These are phyloP conservation scores for Rallus crepitans DNA, from an alignment of 2,797 vertebrate genomes.

Conservation along the genomic window DNA sequence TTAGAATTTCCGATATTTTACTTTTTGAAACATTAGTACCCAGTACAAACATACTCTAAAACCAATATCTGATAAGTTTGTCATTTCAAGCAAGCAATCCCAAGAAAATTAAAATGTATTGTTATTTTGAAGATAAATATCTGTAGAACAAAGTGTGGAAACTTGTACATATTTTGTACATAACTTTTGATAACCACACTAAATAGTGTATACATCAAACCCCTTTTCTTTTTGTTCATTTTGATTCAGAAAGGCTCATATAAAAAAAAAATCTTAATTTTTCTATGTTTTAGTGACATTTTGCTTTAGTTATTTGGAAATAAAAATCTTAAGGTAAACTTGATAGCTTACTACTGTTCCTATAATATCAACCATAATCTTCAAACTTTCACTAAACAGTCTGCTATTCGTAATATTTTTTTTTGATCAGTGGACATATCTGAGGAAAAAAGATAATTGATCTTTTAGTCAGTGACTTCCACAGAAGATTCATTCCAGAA, in stretches of 20 bases:
- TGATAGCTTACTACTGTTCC: background rate
- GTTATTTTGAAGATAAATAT: background rate
- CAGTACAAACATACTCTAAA: background rate
- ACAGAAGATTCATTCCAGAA: background rate
- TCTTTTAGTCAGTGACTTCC: background rate
- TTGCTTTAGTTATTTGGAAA: background rate
- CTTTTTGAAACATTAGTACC: background rate
- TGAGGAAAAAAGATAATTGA: background rate
- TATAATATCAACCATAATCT: background rate
- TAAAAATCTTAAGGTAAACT: background rate
- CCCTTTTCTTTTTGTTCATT: fast-evolving
- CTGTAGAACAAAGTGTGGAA: background rate
- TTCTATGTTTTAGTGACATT: background rate
- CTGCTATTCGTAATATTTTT: background rate
- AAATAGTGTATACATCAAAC: background rate
- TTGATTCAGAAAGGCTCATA: background rate
- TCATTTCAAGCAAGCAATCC: background rate
- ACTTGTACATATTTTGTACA: background rate
- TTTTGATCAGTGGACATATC: background rate
- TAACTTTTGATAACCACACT: background rate
- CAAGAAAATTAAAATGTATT: background rate
- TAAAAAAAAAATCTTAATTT: fast-evolving
- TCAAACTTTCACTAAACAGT: background rate
- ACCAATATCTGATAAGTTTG: fast-evolving
- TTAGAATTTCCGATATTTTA: background rate